These are phyloP conservation scores for Styela clava DNA, from an alignment of 23 tunicate species.

Conservation along the genomic window DNA sequence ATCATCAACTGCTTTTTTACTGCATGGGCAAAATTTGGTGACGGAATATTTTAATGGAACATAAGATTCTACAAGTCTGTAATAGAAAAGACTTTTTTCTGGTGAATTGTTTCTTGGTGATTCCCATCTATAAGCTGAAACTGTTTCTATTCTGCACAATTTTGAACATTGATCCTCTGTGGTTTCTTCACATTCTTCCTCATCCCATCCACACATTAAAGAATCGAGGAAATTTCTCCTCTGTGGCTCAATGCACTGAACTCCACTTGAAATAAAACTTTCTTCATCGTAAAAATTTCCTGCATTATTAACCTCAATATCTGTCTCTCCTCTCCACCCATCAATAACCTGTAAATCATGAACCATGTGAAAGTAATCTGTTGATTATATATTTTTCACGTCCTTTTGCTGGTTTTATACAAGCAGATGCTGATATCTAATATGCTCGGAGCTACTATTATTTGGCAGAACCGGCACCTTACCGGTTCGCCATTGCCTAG, in stretches of 20 bases:
- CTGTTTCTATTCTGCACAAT: neutral
- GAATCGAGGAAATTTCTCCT: slow-evolving; percentile 27
- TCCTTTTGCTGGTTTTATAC: too few species aligned
- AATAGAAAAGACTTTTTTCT: slow-evolving; percentile 12
- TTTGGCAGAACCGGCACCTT: too few species aligned
- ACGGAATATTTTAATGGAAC: neutral
- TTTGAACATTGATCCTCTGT: neutral
- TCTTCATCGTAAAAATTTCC: neutral
- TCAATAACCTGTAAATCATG: slow-evolving; percentile 6
- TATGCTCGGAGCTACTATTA: neutral
- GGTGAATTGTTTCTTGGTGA: neutral
- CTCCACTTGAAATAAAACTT: neutral
- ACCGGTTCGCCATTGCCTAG: too few species aligned
- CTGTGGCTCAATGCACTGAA: neutral
- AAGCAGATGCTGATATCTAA: neutral
- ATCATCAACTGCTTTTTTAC: neutral
- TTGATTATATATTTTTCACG: too few species aligned
- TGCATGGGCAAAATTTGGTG: neutral
- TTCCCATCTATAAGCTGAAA: slow-evolving; percentile 1
- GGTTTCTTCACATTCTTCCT: slow-evolving; percentile 4
- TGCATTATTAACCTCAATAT: neutral
- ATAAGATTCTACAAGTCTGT: neutral
- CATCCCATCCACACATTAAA: slow-evolving; percentile 4
- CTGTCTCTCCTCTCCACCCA: neutral
- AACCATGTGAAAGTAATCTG: neutral